Base-by-base conservation (phyloP, 2,888 invertebrate genomes). In the Eristalinus aeneus region DNA sequence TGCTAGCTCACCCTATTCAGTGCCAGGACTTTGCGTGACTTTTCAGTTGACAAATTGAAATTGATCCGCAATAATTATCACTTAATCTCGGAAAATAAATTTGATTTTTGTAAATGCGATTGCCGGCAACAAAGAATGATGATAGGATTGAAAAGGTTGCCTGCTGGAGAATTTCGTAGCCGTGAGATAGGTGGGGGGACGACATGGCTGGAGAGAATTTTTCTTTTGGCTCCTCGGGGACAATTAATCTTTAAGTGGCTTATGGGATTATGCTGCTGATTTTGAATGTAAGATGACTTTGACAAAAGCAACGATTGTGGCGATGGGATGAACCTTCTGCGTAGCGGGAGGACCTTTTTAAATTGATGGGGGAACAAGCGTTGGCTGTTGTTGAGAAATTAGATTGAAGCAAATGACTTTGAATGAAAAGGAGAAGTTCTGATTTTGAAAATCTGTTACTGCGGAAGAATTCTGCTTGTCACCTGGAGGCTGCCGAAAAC, bases 21-120 rank as follows among this genome's bases (percentile, higher is more conserved):
- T 53, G 68, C 10, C 10, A 10, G 54, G 53, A 36, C 46, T 39
- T 53, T 65, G 56, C 61, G 68, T 68, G 79, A 58, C 58, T 78
- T 74, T 68, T 74, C 74, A 65, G 65, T 83, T 79, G 83, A 69
- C 22, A 78, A 84, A 79, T 84, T 84, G 64, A 54, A 79, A 84
- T 84, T 79, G 83, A 84, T 84, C 74, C 69, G 32, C 79, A 74
- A 79, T 84, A 74, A 84, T 79, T 79, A 84, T 71, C 83, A 79
- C 64, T 79, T 84, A 79, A 84, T 77, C 65, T 53, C n/a, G 72
- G 72, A 65, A 78, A 72, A 72, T 71, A 27, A 67, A 72, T 78
- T 83, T 73, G 34, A 56, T 79, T 82, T 77, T 53, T 34, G 46
- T 76, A 53, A 80, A 74, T 32, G 23, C 56, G 63, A 69, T 63